Percentiles rank a stretch among this genome's conserved stretches.
Conservation (phyloP, 2,888 invertebrate genomes). For the Orchesellides sinensis region DNA sequence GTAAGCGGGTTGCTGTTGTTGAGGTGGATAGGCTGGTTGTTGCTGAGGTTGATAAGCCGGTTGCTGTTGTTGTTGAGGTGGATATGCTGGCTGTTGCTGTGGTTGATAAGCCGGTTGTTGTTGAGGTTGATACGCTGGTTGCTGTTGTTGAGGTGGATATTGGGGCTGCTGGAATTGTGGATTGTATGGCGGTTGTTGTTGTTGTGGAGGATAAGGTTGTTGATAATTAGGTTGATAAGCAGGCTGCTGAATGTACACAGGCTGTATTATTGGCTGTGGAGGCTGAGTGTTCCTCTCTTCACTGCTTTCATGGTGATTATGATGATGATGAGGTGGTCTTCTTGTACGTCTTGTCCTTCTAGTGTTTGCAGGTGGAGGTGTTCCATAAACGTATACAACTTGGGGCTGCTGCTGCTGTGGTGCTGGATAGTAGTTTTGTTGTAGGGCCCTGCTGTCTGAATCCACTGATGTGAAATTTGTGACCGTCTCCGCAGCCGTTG, state of each 20-base stretch:
- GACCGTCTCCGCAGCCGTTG: conserved; percentile 28
- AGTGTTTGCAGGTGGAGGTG: conserved; percentile 34
- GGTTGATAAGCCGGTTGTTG: not conserved
- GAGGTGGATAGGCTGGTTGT: not conserved
- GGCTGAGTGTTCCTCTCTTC: conserved; percentile 18
- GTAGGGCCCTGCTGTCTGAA: not conserved
- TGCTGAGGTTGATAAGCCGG: not conserved
- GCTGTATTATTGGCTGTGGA: conserved; percentile 15
- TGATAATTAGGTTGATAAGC: not conserved
- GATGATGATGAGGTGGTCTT: conserved; percentile 24
- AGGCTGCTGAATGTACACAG: conserved; percentile 26
- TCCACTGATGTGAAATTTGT: conserved; percentile 7
- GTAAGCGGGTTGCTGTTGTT: conserved; percentile 16
- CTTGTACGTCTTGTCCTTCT: conserved; percentile 6
- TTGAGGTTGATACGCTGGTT: too few relatives aligned
- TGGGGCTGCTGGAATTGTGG: conserved; percentile 20
- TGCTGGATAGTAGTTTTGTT: conserved; percentile 26
- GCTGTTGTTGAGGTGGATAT: conserved; percentile 3
- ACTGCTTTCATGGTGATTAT: conserved; percentile 46
- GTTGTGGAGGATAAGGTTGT: not conserved
- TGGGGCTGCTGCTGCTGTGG: conserved; percentile 42
- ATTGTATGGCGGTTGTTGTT: not conserved
- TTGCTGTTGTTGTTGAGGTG: not conserved
- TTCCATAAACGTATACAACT: conserved; percentile 59
- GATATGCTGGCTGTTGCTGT: not conserved